Evolutionary conservation across 2,797 vertebrate species (phyloP).

Genomic region (Ctenopoma kingsleyae): DNA sequence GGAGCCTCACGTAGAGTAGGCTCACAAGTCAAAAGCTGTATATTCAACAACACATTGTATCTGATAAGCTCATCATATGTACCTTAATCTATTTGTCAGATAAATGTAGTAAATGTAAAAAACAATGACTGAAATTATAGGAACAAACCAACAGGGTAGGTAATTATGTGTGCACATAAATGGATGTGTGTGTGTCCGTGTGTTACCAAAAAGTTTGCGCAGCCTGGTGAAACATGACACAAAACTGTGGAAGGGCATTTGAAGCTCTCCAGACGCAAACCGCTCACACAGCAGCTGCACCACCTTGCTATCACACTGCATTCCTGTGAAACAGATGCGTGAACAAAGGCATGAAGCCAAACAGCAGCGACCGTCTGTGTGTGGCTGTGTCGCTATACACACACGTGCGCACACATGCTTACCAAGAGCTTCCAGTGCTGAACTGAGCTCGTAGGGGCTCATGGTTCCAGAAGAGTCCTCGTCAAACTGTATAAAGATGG

Average conservation of each 20-base stretch:
- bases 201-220: slow-evolving; percentile 83
- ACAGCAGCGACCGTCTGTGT: slow-evolving; percentile 2
- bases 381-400: slow-evolving; percentile 15
- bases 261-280: slow-evolving; percentile 79
- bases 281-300: slow-evolving; percentile 80
- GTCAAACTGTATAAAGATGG: slow-evolving; percentile 80
- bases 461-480: slow-evolving; percentile 85
- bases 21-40: too few relatives aligned
- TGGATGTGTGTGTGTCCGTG: slow-evolving; percentile 14
- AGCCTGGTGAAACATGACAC: slow-evolving; percentile 82
- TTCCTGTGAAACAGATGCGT: slow-evolving; percentile 66
- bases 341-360: slow-evolving; percentile 18
- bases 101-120: neutral
- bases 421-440: slow-evolving; percentile 82
- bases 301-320: slow-evolving; percentile 78
- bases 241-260: slow-evolving; percentile 80
- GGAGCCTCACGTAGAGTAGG: too few relatives aligned
- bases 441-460: slow-evolving; percentile 83
- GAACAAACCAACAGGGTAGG: neutral
- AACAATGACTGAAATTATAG: neutral
- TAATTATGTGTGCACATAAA: neutral
- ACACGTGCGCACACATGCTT: slow-evolving; percentile 17
- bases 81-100: too few relatives aligned
- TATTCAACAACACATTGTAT: too few relatives aligned
- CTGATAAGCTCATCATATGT: too few relatives aligned